Percentiles rank a stretch among this genome's conserved stretches.
phyloP scores from a whole-genome alignment of 2,797 vertebrate species.

The Poliocrania exsul region DNA sequence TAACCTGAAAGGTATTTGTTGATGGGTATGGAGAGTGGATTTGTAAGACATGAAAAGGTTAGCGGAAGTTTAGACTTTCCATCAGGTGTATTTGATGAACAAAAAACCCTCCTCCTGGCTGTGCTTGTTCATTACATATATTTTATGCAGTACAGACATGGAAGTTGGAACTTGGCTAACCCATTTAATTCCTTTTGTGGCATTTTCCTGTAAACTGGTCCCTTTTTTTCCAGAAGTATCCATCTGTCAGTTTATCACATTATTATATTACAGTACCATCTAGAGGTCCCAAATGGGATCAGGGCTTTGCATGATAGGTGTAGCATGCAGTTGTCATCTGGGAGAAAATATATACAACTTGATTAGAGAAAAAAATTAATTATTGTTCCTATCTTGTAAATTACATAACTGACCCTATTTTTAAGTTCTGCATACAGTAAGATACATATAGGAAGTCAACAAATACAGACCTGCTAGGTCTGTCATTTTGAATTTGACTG shows the following conservation, averaged over 20 bases:
- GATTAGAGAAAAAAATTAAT: neutral
- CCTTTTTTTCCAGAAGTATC: neutral
- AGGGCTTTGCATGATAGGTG: neutral
- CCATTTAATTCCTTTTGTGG: neutral
- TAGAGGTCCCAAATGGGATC: conserved; percentile 61
- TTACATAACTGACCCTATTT: neutral
- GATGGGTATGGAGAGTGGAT: neutral
- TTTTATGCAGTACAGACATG: neutral
- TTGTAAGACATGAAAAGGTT: neutral
- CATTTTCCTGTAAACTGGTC: neutral
- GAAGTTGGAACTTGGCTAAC: neutral
- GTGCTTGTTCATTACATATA: neutral
- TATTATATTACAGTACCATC: conserved; percentile 62
- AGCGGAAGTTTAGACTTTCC: neutral
- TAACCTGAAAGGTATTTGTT: neutral
- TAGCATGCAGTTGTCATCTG: neutral
- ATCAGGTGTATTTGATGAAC: neutral
- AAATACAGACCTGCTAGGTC: neutral
- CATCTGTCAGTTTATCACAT: neutral
- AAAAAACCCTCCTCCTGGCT: neutral
- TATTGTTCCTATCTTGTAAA: neutral
- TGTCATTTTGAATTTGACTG: neutral
- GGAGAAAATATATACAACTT: neutral
- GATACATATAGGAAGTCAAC: neutral
- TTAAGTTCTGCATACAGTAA: neutral